Evolutionary conservation across 2,113 vertebrate genomes (phyloP).

Genomic region (Pimephales promelas): DNA sequence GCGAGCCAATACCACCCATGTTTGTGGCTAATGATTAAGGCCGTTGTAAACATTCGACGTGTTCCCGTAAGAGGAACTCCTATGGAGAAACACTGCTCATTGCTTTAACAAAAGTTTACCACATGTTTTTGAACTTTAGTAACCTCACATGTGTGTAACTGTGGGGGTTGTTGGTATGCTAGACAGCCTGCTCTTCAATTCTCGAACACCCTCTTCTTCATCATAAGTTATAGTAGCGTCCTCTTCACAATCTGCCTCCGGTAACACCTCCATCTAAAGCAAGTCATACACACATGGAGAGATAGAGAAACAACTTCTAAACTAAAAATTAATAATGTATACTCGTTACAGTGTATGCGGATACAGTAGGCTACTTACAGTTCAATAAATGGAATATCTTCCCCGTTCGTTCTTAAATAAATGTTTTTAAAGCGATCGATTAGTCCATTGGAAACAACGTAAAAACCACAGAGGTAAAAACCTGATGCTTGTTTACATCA

Average conservation of each 20-base stretch:
- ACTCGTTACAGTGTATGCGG: background rate
- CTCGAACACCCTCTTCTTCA: conserved; percentile 35
- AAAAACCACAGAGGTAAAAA: background rate
- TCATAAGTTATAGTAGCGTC: conserved; percentile 21
- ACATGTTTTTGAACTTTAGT: conserved; percentile 52
- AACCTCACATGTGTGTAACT: conserved; percentile 53
- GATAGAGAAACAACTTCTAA: background rate
- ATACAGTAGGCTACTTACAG: background rate
- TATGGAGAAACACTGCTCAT: conserved; percentile 27
- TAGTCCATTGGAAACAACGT: background rate
- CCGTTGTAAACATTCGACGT: conserved; percentile 38
- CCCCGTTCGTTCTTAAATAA: background rate
- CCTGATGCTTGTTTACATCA: background rate
- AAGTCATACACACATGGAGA: background rate
- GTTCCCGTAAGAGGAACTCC: conserved; percentile 2
- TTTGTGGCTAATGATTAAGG: conserved; percentile 50
- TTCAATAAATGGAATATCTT: background rate
- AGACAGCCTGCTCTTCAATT: conserved; percentile 47
- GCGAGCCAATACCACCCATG: background rate
- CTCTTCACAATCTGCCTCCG: conserved; percentile 36
- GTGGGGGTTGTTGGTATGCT: conserved; percentile 37
- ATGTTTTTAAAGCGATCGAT: background rate
- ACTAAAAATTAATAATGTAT: background rate
- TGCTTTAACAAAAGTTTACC: conserved; percentile 43
- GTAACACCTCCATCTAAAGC: conserved; percentile 52